These are phyloP conservation scores for Xestobium rufovillosum DNA, from an alignment of 2,888 invertebrate genomes.

Conservation along the genomic window DNA sequence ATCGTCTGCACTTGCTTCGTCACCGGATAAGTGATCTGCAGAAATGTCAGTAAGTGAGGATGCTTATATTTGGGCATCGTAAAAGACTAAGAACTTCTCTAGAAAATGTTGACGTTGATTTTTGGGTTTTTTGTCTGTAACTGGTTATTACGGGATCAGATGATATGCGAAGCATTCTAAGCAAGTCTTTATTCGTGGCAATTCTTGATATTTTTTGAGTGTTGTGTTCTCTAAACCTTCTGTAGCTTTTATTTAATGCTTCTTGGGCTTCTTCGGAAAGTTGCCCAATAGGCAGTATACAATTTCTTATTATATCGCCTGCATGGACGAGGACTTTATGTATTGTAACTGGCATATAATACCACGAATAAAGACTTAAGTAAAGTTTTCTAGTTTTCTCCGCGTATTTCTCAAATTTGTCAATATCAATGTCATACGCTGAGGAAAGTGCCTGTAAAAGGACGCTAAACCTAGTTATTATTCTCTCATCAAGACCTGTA, in stretches of 20 bases:
- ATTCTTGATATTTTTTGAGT: not conserved
- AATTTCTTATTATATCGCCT: not conserved
- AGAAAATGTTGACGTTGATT: too few species aligned
- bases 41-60: too few species aligned
- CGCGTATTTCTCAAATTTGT: not conserved
- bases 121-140: too few species aligned
- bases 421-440: not conserved
- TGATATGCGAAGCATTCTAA: too few species aligned
- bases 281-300: not conserved
- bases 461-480: not conserved
- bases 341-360: not conserved
- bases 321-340: slow-evolving; percentile 1
- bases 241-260: not conserved
- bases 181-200: too few species aligned
- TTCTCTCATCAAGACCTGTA: not conserved
- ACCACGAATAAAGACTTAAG: not conserved
- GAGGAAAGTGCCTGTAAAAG: not conserved
- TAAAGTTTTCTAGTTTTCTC: not conserved
- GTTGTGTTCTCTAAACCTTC: not conserved
- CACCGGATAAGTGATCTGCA: too few species aligned
- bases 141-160: too few species aligned
- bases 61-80: too few species aligned
- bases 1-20: too few species aligned
- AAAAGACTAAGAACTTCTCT: too few species aligned
- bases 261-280: slow-evolving; percentile 1